Evolutionary conservation across 1,140 invertebrate species (phyloP).

Genomic region (Heliconius hermathena): DNA sequence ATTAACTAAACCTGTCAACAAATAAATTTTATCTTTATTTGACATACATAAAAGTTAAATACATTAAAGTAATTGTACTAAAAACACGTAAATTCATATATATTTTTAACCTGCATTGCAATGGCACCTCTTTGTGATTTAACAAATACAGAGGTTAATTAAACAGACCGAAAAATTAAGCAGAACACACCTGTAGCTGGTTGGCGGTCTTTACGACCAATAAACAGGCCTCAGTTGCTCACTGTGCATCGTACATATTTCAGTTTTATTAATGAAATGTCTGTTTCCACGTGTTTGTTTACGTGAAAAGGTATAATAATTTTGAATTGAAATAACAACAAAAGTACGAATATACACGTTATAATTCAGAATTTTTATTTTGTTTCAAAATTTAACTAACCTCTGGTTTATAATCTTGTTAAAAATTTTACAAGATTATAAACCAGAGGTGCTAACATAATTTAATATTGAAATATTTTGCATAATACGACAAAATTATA

Average conservation of each 20-base stretch:
- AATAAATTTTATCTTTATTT: no score
- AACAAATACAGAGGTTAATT: slow-evolving; percentile 27
- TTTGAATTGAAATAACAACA: not conserved
- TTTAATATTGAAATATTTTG: not conserved
- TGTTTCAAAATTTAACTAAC: not conserved
- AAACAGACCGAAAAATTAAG: slow-evolving; percentile 32
- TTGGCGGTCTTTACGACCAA: slow-evolving; percentile 58
- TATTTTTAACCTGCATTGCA: not conserved
- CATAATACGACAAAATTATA: not conserved
- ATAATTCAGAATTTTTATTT: not conserved
- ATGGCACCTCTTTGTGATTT: not conserved
- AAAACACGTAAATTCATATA: not conserved
- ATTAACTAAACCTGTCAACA: no score
- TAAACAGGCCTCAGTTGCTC: slow-evolving; percentile 54
- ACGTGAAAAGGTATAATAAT: slow-evolving; percentile 10
- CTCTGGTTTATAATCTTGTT: no score
- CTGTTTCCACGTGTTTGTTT: slow-evolving; percentile 9
- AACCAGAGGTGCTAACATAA: no score
- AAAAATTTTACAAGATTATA: no score
- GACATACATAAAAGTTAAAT: no score
- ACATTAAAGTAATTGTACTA: not conserved
- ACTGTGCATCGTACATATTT: slow-evolving; percentile 66
- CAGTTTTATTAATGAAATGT: slow-evolving; percentile 44
- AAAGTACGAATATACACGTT: not conserved
- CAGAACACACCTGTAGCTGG: slow-evolving; percentile 51